Conservation (phyloP, 2,113 vertebrate species). For the Xenopus tropicalis region UCB_Xtro_10.0 CM004450.2:47838501-47839000, state of each 20-base stretch:
- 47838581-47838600: too few species aligned
- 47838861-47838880: not conserved
- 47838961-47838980: not conserved
- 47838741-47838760: not conserved
- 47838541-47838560: too few species aligned
- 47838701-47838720: constrained; percentile 17
- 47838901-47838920: not conserved
- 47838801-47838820: not conserved
- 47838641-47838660: too few species aligned
- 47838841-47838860: not conserved
- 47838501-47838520: not conserved
- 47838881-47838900: not conserved
- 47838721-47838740: not conserved
- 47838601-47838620: too few species aligned
- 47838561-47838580: too few species aligned
- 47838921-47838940: not conserved
- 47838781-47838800: not conserved
- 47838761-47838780: not conserved
- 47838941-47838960: not conserved
- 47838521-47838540: not conserved
- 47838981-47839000: too few species aligned
- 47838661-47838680: constrained; percentile 1
- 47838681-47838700: not conserved
- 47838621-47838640: not conserved
- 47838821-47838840: accelerated